Percentiles rank a stretch among this genome's conserved stretches.
These are phyloP conservation scores for Hipposideros larvatus DNA, from an alignment of 2,797 vertebrate genomes.

Conservation along the genomic window DNA sequence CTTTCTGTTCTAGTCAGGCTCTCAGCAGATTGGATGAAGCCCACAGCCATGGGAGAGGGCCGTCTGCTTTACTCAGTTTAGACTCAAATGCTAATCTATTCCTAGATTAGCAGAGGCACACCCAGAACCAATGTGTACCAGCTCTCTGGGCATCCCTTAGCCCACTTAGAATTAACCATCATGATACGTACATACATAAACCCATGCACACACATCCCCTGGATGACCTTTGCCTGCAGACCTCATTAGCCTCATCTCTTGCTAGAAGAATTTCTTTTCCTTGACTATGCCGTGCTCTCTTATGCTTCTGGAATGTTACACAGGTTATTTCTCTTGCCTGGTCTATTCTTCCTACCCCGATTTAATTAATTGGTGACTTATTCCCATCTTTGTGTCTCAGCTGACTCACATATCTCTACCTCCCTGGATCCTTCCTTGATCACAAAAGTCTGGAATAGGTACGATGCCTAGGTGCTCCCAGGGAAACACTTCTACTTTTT, in stretches of 20 bases:
- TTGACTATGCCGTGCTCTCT: neutral
- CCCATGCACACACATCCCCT: neutral
- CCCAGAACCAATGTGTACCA: neutral
- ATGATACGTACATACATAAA: neutral
- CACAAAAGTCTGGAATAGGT: neutral
- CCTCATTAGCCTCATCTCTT: neutral
- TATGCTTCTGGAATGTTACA: neutral
- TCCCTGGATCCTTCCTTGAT: neutral
- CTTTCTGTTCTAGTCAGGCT: neutral
- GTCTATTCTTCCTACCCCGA: neutral
- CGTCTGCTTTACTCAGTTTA: neutral
- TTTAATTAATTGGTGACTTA: neutral
- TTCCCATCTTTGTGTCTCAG: neutral
- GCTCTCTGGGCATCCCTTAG: neutral
- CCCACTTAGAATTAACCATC: neutral
- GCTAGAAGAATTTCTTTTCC: neutral
- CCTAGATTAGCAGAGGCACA: neutral
- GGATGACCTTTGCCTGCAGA: neutral
- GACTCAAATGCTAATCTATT: neutral
- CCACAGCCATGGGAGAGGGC: neutral
- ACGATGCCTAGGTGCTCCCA: neutral
- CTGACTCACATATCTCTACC: neutral
- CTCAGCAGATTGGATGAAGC: neutral
- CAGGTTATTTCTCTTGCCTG: neutral
- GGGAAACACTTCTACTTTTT: neutral